Conservation (phyloP, 1,140 invertebrate species). For the Lepidurus couesii region DNA sequence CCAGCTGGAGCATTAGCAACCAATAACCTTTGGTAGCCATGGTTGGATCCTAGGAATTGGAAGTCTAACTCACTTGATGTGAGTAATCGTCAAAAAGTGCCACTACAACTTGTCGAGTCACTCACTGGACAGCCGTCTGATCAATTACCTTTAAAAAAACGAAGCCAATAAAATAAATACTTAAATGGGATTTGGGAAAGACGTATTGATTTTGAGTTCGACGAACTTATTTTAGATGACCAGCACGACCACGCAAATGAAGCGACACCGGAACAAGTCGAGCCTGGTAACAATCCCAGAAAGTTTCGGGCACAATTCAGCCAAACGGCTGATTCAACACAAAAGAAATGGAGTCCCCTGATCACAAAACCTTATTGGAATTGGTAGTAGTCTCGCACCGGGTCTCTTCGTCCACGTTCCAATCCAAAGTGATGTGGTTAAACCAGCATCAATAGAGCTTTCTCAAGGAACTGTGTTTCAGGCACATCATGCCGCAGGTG, state of each 20-base stretch:
- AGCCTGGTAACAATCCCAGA: background rate
- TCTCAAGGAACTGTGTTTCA: constrained; percentile 22
- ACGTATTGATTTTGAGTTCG: constrained; percentile 6
- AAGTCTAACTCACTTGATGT: background rate
- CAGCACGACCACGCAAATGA: background rate
- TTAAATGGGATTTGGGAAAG: too few relatives aligned
- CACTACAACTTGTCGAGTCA: background rate
- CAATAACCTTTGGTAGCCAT: background rate
- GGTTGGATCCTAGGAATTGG: background rate
- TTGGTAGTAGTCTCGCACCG: background rate
- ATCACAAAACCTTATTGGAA: background rate
- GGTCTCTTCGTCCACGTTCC: constrained; percentile 20
- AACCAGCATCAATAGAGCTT: background rate
- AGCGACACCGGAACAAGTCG: background rate
- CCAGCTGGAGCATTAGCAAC: constrained; percentile 8
- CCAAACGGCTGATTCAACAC: background rate
- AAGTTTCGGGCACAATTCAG: background rate
- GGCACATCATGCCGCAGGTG: constrained; percentile 16
- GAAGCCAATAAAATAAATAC: background rate
- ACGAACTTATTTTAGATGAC: constrained; percentile 5
- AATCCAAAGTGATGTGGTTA: background rate
- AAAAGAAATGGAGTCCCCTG: background rate
- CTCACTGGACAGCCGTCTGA: background rate
- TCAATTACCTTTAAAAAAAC: background rate
- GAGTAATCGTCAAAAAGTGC: background rate